phyloP scores from a whole-genome alignment of 2,113 vertebrate species.

The Hyaena hyaena region DNA sequence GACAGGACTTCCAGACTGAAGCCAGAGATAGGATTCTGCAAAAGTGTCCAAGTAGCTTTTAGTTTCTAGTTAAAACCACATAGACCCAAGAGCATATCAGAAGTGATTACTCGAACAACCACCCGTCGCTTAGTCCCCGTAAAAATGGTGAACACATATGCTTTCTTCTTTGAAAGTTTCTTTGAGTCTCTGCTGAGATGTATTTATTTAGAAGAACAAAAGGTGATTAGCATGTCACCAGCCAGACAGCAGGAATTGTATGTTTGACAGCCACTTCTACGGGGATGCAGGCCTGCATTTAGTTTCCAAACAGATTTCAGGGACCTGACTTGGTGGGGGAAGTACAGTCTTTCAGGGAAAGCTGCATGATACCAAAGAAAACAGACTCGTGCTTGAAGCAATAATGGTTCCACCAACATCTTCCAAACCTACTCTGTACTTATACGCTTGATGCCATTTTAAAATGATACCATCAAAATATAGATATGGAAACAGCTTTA shows the following conservation, averaged over 20 bases:
- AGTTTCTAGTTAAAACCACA: neutral
- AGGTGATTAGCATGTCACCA: constrained; percentile 4
- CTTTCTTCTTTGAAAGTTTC: neutral
- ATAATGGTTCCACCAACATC: neutral
- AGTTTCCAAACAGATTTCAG: constrained; percentile 55
- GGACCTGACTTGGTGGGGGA: neutral
- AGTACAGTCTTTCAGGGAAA: neutral
- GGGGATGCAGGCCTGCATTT: neutral
- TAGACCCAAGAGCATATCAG: neutral
- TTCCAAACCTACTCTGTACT: neutral
- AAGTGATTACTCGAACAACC: neutral
- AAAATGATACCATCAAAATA: too few relatives aligned
- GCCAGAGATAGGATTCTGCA: neutral
- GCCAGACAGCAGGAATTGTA: neutral
- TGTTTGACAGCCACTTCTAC: constrained; percentile 5
- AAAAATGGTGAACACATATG: neutral
- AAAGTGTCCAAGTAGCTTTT: neutral
- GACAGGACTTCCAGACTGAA: neutral
- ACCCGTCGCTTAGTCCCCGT: neutral
- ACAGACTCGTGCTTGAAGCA: neutral
- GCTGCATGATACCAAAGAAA: constrained; percentile 27
- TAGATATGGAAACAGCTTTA: too few relatives aligned
- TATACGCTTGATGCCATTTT: neutral
- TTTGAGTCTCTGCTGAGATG: constrained; percentile 1
- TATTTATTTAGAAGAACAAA: constrained; percentile 42